phyloP scores from a whole-genome alignment of 2,113 vertebrate species.

The Thalassarche chlororhynchos region DNA sequence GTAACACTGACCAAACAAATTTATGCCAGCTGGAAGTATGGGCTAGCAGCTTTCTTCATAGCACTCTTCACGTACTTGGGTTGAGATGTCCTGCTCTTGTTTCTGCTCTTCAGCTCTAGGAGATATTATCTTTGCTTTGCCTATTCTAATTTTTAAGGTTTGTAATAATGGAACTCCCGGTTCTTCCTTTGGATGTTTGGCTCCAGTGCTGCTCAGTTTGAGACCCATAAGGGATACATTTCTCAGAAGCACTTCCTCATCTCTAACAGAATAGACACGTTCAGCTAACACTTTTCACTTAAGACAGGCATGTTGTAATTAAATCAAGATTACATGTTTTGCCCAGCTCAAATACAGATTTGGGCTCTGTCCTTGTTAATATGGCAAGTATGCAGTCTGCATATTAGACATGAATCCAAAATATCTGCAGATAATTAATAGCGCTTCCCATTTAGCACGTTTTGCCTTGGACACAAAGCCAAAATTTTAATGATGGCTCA shows the following conservation, averaged over 20 bases:
- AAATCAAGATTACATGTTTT: neutral
- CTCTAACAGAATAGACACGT: neutral
- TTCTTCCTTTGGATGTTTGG: neutral
- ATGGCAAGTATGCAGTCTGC: neutral
- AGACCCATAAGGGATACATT: neutral
- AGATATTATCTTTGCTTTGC: neutral
- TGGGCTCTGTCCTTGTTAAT: neutral
- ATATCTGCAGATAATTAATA: conserved; percentile 14
- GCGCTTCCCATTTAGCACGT: neutral
- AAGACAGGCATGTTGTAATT: neutral
- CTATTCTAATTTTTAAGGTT: neutral
- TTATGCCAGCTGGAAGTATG: neutral
- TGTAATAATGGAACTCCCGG: neutral
- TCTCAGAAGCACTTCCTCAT: conserved; percentile 12
- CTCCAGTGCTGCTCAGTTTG: neutral
- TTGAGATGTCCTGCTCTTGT: neutral
- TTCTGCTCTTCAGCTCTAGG: neutral
- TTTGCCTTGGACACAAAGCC: neutral
- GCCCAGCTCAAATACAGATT: neutral
- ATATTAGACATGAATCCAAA: neutral
- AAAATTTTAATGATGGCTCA: neutral
- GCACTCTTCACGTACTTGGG: neutral
- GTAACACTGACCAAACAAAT: neutral
- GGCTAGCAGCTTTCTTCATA: neutral
- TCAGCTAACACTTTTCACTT: conserved; percentile 5